Base-by-base conservation (phyloP, 92 coral and sea anemone genomes). In the Pocillopora meandrina region DNA sequence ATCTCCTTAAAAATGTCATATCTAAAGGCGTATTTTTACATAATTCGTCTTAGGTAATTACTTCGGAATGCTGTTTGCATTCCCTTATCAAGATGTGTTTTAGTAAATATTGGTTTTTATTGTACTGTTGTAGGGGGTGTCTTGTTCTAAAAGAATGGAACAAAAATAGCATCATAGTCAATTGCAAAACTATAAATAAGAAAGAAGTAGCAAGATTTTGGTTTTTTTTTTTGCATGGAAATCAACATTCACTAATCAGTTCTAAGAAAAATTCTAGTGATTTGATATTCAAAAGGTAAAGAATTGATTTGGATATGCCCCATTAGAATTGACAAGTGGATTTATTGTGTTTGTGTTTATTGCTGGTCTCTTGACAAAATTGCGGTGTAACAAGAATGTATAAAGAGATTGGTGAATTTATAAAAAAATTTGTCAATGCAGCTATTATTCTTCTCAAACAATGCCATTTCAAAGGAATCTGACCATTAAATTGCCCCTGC, bases 41-140 rank as follows among this genome's bases (percentile, higher is more conserved):
- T 31, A 31, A 20, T 12, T 72, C 16, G 10, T 72, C 63, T 83
- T 59, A 83, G 71, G 80, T 83, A 42, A 83, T 73, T 16, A 33
- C 42, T 49, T 18, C 57, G 21, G 86, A 83, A 83, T 83, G 14
- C 72, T 83, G 63, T 83, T 70, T 73, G 86, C 80, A 83, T 83
- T 83, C 62, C 62, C 75, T 16, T 68, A 19, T 56, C 31, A 42
- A 56, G 62, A 64, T 72, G 72, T 83, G 79, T 61, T 64, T 8
- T 42, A 49, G 56, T 74, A 74, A 83, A 83, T 72, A 83, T 23
- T 49, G 74, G 74, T 70, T 70, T 70, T 16, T 20, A 15, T 0
- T 65, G 13, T 62, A 71, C 61, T 2, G 47, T 18, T 81, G 60
- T 31, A 36, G 55, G 52, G 55, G 73, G 61, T 63, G 16, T 63